Conservation (phyloP, 1,140 invertebrate species). For the Cepaea nemoralis region DNA sequence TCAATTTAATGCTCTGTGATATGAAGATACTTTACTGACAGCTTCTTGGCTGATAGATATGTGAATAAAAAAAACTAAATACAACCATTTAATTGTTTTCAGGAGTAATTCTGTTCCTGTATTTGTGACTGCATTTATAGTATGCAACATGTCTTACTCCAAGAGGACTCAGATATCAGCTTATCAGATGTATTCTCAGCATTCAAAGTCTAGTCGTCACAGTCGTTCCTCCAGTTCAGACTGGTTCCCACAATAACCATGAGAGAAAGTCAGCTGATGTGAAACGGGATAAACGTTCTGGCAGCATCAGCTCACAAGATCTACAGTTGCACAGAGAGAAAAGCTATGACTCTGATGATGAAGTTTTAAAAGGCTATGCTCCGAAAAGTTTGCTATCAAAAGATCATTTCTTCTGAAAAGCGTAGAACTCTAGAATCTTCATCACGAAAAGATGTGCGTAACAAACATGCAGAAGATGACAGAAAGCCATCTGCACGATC, state of each 20-base stretch:
- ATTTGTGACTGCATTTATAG: neutral
- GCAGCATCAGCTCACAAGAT: neutral
- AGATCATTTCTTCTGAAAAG: neutral
- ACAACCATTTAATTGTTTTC: neutral
- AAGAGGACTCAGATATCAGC: neutral
- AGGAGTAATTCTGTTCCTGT: neutral
- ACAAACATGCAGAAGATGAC: neutral
- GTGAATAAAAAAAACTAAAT: neutral
- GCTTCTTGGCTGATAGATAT: too few relatives aligned
- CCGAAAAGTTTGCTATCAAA: neutral
- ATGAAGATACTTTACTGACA: too few relatives aligned
- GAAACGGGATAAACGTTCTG: neutral
- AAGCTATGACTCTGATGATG: constrained; percentile 23
- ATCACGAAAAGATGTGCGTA: neutral
- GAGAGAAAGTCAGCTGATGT: neutral
- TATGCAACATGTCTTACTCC: constrained; percentile 8
- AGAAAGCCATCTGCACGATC: constrained; percentile 7
- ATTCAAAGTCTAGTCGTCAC: constrained; percentile 15
- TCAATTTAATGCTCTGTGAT: too few relatives aligned
- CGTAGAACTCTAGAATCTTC: neutral
- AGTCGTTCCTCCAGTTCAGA: neutral
- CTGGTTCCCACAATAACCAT: neutral
- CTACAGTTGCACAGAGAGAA: neutral
- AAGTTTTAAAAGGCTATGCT: constrained; percentile 9
- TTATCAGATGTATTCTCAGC: constrained; percentile 13